phyloP scores from a whole-genome alignment of 2,888 invertebrate species.

The Lapara coniferarum region DNA sequence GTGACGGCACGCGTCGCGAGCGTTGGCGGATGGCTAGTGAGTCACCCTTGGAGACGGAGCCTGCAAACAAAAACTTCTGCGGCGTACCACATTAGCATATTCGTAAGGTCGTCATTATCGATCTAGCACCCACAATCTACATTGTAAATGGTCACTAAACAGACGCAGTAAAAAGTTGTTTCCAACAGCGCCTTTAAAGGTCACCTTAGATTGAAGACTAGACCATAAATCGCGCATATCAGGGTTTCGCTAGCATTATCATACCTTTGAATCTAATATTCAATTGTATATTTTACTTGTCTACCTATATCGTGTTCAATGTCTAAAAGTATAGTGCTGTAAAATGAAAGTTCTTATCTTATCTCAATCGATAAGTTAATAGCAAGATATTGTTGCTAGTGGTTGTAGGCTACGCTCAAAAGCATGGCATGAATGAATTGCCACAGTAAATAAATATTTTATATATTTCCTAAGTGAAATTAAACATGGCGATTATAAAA shows the following conservation, averaged over 20 bases:
- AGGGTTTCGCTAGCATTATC: background rate
- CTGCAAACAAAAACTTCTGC: constrained; percentile 54
- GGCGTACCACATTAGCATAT: constrained; percentile 59
- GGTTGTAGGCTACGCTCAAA: background rate
- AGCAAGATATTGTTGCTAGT: background rate
- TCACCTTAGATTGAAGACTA: background rate
- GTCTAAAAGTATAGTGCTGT: background rate
- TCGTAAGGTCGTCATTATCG: constrained; percentile 65
- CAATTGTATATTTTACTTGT: background rate
- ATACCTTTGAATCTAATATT: background rate
- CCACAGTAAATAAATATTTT: constrained; percentile 9
- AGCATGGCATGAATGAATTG: no score
- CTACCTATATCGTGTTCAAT: background rate
- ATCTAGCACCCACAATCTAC: constrained; percentile 40
- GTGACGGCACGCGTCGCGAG: constrained; percentile 11
- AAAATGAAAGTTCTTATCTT: constrained; percentile 12
- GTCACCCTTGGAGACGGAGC: constrained; percentile 59
- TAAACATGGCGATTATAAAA: background rate
- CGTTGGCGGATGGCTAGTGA: constrained; percentile 48
- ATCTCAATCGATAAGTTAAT: background rate
- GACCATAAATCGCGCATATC: background rate
- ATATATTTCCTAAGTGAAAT: constrained; percentile 8
- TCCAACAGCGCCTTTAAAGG: constrained; percentile 3
- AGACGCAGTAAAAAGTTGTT: background rate
- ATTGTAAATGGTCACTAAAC: background rate